These are phyloP conservation scores for Hexactinellida sp. DNA, from an alignment of 37 sponge, comb jelly and placozoan genomes.

Conservation along the genomic window DNA sequence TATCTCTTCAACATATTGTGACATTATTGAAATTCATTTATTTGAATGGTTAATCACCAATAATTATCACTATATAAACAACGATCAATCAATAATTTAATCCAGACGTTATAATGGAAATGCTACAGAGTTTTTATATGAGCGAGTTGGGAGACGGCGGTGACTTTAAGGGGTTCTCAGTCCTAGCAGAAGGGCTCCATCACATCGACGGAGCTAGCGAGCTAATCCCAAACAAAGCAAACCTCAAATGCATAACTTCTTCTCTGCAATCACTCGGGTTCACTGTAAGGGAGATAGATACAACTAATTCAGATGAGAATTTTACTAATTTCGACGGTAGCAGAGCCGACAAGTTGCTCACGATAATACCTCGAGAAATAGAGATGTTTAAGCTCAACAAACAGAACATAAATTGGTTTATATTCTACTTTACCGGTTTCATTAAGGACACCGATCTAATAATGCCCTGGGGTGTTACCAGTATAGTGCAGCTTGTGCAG, in stretches of 20 bases:
- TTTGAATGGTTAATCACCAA: too few relatives aligned
- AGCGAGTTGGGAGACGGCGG: background rate
- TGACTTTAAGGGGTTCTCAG: background rate
- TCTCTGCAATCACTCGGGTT: background rate
- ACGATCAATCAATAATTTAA: too few relatives aligned
- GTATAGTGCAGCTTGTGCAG: background rate
- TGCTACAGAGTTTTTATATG: background rate
- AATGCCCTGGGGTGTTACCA: background rate
- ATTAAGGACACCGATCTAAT: background rate
- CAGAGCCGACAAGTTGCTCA: background rate
- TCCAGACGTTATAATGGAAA: background rate
- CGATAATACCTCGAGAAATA: background rate
- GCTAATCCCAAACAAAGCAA: background rate
- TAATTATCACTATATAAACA: too few relatives aligned
- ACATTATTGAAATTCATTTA: too few relatives aligned
- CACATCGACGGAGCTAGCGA: background rate
- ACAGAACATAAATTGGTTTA: background rate
- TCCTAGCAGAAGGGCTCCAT: background rate
- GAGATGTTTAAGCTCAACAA: background rate
- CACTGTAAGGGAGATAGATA: constrained; percentile 1
- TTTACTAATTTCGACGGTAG: background rate
- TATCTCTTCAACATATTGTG: too few relatives aligned
- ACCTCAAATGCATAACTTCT: background rate
- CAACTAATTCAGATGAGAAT: background rate
- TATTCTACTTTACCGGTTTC: background rate